Conservation (phyloP, 2,797 vertebrate species). For the Arctocebus calabarensis region DNA sequence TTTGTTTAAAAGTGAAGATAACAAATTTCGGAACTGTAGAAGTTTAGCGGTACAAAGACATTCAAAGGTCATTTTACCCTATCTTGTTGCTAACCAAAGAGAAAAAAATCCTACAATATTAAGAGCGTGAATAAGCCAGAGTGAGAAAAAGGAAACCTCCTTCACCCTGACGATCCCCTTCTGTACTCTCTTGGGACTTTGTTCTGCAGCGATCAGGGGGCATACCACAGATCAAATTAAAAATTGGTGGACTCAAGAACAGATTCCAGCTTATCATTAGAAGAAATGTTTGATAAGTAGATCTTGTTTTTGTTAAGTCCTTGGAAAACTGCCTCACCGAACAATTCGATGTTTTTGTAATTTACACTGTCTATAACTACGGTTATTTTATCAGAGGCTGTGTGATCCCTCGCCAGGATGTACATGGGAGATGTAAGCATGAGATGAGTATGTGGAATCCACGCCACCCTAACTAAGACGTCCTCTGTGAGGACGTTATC, state of each 20-base stretch:
- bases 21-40: not conserved
- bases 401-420: not conserved
- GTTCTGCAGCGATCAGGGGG: not conserved
- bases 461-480: not conserved
- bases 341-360: not conserved
- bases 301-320: not conserved
- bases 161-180: rapidly evolving
- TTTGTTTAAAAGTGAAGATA: conserved; percentile 20
- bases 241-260: not conserved
- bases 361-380: not conserved
- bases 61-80: not conserved
- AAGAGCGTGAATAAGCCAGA: not conserved
- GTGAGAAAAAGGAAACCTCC: not conserved
- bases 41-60: not conserved
- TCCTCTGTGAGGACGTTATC: not conserved
- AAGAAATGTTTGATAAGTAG: conserved; percentile 12
- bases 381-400: not conserved
- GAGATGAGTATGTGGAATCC: not conserved
- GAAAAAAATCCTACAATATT: not conserved
- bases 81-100: not conserved
- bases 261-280: not conserved
- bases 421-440: not conserved
- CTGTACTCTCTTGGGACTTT: not conserved
- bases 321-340: not conserved
- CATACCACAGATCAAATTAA: not conserved